Base-by-base conservation (phyloP, 2,797 vertebrate species). In the Tenualosa thibaudeaui region DNA sequence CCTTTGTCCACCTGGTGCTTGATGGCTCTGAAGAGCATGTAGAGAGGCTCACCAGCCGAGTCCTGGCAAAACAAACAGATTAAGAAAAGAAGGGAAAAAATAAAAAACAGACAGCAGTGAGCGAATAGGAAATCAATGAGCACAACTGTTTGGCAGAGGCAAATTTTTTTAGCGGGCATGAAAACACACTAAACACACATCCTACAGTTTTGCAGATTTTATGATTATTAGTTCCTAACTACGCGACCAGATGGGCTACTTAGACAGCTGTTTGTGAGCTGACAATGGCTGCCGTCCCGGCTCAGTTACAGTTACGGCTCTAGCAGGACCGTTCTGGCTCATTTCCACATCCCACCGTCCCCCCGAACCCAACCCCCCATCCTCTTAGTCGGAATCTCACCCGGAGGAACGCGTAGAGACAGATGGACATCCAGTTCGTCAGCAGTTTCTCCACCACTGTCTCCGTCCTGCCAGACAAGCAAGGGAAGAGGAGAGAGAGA, bases 381-480 rank as follows among this genome's bases (percentile, higher is more conserved):
- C 50, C 26, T 13, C 13, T 37, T 40, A 49, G 31, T 13, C n/a
- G 19, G n/a, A 12, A 43, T 92, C 95, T 91, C 85, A 99, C 98
- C 97, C 98, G 96, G 87, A 99, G 96, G 46, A 98, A 99, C 0
- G 97, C 91, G 0, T 99, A 99, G 15, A 99, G 96, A 88, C 98
- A 99, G 94, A 99, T 99, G 88, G 98, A 99, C 97, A 99, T 99
- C 98, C 98, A 99, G 93, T 99, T 99, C 86, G 98, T 99, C 91
- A 99, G 94, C 89, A 99, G 94, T 92, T 99, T 99, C 92, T 99
- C 98, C 84, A 99, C 98, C 89, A 99, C 98, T 0, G 97, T 98
- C 95, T 99, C 98, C 0, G 98, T 99, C 92, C 98, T 99, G 92
- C 83, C 94, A 81, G 24, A 89, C 54, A 88, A 81, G 90, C 46